Evolutionary conservation across 2,888 invertebrate species (phyloP).

Genomic region (Drosophila macrospina): DNA sequence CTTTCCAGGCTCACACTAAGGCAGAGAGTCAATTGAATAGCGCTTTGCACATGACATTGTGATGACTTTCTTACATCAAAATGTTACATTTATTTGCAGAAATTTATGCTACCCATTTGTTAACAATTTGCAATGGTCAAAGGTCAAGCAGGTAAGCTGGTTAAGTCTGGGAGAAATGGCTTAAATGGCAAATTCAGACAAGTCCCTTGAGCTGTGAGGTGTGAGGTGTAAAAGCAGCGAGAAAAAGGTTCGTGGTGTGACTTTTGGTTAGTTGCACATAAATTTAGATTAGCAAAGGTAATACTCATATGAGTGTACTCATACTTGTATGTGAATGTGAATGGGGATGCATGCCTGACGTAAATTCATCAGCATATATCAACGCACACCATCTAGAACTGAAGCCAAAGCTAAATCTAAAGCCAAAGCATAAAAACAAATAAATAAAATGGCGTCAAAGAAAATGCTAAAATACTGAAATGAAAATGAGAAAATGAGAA

Average conservation of each 20-base stretch:
- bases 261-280: slow-evolving; percentile 63
- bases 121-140: neutral
- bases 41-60: too few relatives aligned
- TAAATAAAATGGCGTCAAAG: slow-evolving; percentile 9
- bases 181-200: neutral
- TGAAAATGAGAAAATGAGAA: slow-evolving; percentile 24
- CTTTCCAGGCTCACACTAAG: too few relatives aligned
- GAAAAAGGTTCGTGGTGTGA: slow-evolving; percentile 24
- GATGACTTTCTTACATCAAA: too few relatives aligned
- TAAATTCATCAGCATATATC: slow-evolving; percentile 65
- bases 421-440: slow-evolving; percentile 27
- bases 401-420: slow-evolving; percentile 18
- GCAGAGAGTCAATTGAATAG: too few relatives aligned
- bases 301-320: slow-evolving; percentile 15
- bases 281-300: slow-evolving; percentile 64
- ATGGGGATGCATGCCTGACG: slow-evolving; percentile 59
- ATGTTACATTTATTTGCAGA: neutral
- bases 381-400: slow-evolving; percentile 64
- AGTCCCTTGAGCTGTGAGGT: slow-evolving; percentile 8
- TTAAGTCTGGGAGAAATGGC: neutral
- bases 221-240: neutral
- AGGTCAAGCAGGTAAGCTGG: neutral
- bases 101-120: neutral
- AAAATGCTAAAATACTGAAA: slow-evolving; percentile 27
- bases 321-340: slow-evolving; percentile 1